A percentile compares a stretch with the other conserved stretches of the same genome.
phyloP scores from a whole-genome alignment of 2,113 vertebrate genomes.

The Sardina pilchardus region DNA sequence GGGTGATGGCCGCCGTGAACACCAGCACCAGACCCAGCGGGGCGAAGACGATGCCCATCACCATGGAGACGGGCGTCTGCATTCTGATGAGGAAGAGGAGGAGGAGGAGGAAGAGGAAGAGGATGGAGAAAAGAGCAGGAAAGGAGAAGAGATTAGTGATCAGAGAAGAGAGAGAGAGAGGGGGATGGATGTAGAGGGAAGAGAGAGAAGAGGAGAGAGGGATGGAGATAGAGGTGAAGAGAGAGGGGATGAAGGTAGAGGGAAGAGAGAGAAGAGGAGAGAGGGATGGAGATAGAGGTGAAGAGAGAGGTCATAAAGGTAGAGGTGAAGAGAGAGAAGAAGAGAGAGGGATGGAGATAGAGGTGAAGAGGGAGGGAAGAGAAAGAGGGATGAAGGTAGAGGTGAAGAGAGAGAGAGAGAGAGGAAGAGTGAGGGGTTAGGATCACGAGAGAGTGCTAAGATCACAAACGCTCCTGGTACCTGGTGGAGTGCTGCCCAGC shows the following conservation, averaged over 20 bases:
- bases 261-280: not conserved
- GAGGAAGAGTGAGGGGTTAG: not conserved
- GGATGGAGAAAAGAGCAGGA: not conserved
- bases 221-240: not conserved
- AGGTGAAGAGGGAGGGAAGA: not conserved
- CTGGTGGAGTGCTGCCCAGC: not conserved
- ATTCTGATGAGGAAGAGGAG: conserved; percentile 47
- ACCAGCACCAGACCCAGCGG: conserved; percentile 75
- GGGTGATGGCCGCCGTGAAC: conserved; percentile 77
- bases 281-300: not conserved
- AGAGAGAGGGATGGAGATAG: no score
- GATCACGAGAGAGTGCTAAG: not conserved
- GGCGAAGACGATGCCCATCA: conserved; percentile 77
- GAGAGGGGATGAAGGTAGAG: no score
- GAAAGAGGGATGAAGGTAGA: conserved; percentile 12
- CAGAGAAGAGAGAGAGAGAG: conserved; percentile 13
- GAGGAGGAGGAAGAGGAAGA: not conserved
- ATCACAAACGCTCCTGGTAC: not conserved
- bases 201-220: not conserved
- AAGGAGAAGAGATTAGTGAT: not conserved
- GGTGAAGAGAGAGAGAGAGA: not conserved
- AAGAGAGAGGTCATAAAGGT: not conserved
- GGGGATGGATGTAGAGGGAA: not conserved
- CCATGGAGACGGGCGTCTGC: conserved; percentile 75
- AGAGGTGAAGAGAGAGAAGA: not conserved